These are phyloP conservation scores for Mesorhabditis sp. DNA, from an alignment of 2,888 invertebrate genomes.

Conservation along the genomic window DNA sequence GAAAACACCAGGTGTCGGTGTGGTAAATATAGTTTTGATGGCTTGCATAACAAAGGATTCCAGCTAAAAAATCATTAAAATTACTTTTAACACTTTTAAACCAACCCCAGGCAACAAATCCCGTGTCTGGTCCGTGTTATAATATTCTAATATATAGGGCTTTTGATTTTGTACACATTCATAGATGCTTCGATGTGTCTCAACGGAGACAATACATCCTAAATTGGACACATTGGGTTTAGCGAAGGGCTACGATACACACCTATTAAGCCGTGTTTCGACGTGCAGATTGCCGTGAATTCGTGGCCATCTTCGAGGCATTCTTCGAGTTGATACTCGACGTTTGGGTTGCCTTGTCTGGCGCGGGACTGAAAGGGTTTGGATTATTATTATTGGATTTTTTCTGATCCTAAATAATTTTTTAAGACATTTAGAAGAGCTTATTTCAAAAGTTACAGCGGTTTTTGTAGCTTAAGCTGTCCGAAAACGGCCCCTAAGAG, in stretches of 20 bases:
- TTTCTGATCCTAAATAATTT: too few species aligned
- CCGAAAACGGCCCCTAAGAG: too few species aligned
- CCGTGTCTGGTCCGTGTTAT: constrained; percentile 44
- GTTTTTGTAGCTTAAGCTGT: too few species aligned
- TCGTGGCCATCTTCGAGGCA: constrained; percentile 47
- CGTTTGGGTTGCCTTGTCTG: constrained; percentile 28
- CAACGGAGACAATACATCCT: constrained; percentile 39
- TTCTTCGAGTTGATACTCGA: constrained; percentile 46
- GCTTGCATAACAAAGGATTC: constrained; percentile 19
- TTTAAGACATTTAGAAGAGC: too few species aligned
- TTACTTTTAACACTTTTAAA: constrained; percentile 27
- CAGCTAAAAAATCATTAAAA: constrained; percentile 5
- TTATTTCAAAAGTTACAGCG: too few species aligned
- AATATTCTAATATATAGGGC: constrained; percentile 40
- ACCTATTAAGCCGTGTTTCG: constrained; percentile 41
- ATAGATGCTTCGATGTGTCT: constrained; percentile 32
- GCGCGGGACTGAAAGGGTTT: constrained; percentile 17
- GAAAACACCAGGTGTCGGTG: constrained; percentile 23
- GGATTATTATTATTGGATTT: too few species aligned
- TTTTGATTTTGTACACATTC: constrained; percentile 36
- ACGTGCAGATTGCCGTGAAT: constrained; percentile 43
- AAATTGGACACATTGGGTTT: constrained; percentile 6
- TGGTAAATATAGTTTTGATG: constrained; percentile 34
- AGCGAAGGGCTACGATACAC: not conserved
- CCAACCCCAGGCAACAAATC: constrained; percentile 41